A percentile compares a stretch with the other conserved stretches of the same genome.
phyloP scores from a whole-genome alignment of 2,888 invertebrate genomes.

The Epinotia ramella region DNA sequence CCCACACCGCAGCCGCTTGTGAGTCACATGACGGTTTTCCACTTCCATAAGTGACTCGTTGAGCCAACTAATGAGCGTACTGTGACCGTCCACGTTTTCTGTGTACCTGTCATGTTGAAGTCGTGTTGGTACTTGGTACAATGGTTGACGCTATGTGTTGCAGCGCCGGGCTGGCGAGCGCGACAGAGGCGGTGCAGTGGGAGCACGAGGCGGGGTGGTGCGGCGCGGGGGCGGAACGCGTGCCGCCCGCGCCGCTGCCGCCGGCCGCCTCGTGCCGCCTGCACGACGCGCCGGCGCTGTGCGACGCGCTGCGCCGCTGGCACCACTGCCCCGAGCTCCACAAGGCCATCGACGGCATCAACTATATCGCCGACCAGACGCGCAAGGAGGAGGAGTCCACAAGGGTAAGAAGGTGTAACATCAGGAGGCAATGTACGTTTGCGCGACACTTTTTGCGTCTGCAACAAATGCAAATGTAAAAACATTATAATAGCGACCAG shows the following conservation, averaged over 20 bases:
- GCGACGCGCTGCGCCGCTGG: conserved; percentile 90
- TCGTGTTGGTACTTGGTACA: not conserved
- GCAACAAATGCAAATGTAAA: not conserved
- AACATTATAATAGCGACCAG: no score
- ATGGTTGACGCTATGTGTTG: conserved; percentile 19
- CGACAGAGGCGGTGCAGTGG: conserved; percentile 47
- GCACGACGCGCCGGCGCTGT: conserved; percentile 84
- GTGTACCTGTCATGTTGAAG: not conserved
- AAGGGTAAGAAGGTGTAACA: conserved; percentile 86
- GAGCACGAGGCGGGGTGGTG: conserved; percentile 40
- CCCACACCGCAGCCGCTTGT: conserved; percentile 85
- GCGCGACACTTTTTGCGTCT: not conserved
- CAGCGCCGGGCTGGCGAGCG: conserved; percentile 65
- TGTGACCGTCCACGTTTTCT: not conserved
- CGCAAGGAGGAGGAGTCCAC: conserved; percentile 96
- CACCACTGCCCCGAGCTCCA: conserved; percentile 96
- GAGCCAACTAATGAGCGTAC: not conserved
- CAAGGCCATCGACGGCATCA: conserved; percentile 96
- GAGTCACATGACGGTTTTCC: conserved; percentile 51
- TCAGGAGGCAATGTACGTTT: not conserved
- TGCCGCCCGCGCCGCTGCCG: conserved; percentile 51
- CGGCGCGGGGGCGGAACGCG: conserved; percentile 53
- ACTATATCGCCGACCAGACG: conserved; percentile 96
- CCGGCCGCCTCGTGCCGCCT: conserved; percentile 81
- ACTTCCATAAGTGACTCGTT: not conserved